These are phyloP conservation scores for Drosophila paramelanica DNA, from an alignment of 2,888 invertebrate genomes.

Conservation along the genomic window DNA sequence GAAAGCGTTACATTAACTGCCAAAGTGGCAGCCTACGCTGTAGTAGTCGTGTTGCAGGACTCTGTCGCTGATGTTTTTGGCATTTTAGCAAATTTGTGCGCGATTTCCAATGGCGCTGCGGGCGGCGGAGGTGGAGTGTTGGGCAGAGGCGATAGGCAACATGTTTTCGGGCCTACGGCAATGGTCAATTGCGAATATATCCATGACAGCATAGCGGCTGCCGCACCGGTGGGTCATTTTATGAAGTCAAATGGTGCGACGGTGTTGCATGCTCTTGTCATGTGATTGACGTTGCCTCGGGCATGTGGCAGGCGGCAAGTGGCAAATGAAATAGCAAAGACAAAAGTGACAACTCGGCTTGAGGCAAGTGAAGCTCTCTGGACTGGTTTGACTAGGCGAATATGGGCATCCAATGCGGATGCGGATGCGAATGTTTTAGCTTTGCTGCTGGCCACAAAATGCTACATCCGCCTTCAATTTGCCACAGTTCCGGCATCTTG, in stretches of 20 bases:
- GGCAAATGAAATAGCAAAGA: conserved; percentile 27
- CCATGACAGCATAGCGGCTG: conserved; percentile 40
- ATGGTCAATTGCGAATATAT: conserved; percentile 39
- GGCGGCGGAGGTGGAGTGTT: background rate
- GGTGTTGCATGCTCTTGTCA: conserved; percentile 60
- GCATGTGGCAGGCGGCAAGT: conserved; percentile 22
- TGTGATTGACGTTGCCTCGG: conserved; percentile 38
- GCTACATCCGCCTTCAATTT: conserved; percentile 51
- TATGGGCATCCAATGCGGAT: conserved; percentile 13
- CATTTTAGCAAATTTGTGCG: conserved; percentile 63
- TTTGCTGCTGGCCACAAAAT: conserved; percentile 33
- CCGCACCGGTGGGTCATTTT: conserved; percentile 34
- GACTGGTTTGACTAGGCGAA: conserved; percentile 17
- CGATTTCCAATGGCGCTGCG: conserved; percentile 41
- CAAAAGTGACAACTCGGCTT: conserved; percentile 53
- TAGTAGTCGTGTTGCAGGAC: conserved; percentile 30
- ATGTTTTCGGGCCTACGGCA: conserved; percentile 19
- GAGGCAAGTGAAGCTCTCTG: conserved; percentile 16
- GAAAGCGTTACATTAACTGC: conserved; percentile 63
- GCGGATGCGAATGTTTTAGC: conserved; percentile 6
- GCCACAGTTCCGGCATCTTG: conserved; percentile 39
- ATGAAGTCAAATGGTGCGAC: conserved; percentile 54
- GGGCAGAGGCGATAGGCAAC: conserved; percentile 11
- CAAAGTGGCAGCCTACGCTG: conserved; percentile 35
- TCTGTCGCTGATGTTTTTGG: conserved; percentile 54